These are phyloP conservation scores for Knipowitschia caucasica DNA, from an alignment of 2,797 vertebrate species.

Conservation along the genomic window DNA sequence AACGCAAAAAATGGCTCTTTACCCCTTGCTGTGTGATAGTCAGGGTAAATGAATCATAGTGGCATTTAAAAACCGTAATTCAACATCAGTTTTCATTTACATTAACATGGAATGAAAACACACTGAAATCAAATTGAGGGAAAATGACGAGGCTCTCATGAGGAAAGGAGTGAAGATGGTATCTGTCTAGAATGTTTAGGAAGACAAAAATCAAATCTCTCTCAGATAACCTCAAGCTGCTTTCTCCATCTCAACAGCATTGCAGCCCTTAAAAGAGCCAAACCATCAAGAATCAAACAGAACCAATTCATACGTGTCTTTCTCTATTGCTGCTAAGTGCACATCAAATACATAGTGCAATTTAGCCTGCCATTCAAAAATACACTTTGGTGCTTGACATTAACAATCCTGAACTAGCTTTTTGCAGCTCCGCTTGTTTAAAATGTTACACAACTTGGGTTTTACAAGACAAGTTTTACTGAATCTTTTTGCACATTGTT, in stretches of 20 bases:
- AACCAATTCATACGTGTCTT: slow-evolving; percentile 30
- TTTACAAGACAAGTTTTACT: too few relatives aligned
- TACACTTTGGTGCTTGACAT: slow-evolving; percentile 16
- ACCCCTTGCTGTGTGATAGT: not conserved
- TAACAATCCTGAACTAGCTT: slow-evolving; percentile 7
- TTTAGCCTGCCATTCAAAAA: slow-evolving; percentile 36
- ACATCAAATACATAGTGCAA: slow-evolving; percentile 30
- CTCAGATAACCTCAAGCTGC: slow-evolving; percentile 24
- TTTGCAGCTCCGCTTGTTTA: not conserved
- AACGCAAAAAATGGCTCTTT: not conserved
- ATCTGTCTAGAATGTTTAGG: slow-evolving; percentile 30
- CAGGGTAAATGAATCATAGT: not conserved
- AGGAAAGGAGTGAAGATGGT: slow-evolving; percentile 17
- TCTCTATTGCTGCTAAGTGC: slow-evolving; percentile 33
- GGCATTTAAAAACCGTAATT: not conserved
- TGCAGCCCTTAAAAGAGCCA: slow-evolving; percentile 26
- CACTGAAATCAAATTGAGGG: slow-evolving; percentile 3
- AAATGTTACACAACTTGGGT: too few relatives aligned
- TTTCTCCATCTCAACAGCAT: slow-evolving; percentile 7
- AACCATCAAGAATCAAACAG: slow-evolving; percentile 25
- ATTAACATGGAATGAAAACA: not conserved
- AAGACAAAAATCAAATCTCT: slow-evolving; percentile 28
- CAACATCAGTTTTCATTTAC: not conserved
- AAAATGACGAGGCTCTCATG: slow-evolving; percentile 11
- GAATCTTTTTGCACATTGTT: too few relatives aligned